Percentiles rank a stretch among this genome's conserved stretches.
Evolutionary conservation across 92 coral and sea anemone genomes (phyloP).

Genomic region (Paragorgia papillata): DNA sequence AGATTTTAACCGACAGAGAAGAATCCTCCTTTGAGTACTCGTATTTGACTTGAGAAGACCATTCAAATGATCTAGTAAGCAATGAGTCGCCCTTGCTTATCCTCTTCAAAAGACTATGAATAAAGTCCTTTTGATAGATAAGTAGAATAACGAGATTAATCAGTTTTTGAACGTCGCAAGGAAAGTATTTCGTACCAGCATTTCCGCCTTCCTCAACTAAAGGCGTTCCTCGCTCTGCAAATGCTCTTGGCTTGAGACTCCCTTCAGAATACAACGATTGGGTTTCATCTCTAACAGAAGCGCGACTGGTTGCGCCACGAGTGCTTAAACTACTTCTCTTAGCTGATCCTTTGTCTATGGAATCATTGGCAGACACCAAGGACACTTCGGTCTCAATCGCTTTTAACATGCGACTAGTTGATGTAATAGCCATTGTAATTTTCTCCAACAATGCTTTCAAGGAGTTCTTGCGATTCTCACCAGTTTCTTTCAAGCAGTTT

Average conservation of each 20-base stretch:
- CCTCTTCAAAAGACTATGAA: constrained; percentile 58
- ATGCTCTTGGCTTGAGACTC: constrained; percentile 1
- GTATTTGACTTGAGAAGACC: constrained; percentile 82
- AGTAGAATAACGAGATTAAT: constrained; percentile 79
- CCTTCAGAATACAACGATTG: constrained; percentile 37
- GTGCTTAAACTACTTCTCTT: constrained; percentile 17
- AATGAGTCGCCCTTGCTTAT: constrained; percentile 55
- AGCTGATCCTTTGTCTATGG: constrained; percentile 30
- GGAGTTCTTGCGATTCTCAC: constrained; percentile 60
- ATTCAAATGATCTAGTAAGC: constrained; percentile 74
- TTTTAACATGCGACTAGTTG: constrained; percentile 70
- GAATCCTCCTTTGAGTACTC: constrained; percentile 73
- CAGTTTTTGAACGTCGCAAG: constrained; percentile 79
- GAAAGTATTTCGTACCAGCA: constrained; percentile 46
- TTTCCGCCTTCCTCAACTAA: constrained; percentile 37
- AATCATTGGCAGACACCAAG: constrained; percentile 57
- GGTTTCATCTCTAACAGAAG: constrained; percentile 29
- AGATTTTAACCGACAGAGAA: constrained; percentile 64
- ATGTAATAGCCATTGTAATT: constrained; percentile 60
- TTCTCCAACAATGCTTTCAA: constrained; percentile 62
- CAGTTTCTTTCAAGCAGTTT: constrained; percentile 33
- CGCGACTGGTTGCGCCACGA: constrained; percentile 25
- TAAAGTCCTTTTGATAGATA: constrained; percentile 78
- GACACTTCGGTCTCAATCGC: constrained; percentile 67
- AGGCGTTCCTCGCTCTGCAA: constrained; percentile 19